phyloP scores from a whole-genome alignment of 2,888 invertebrate species.

The Caradrina kadenii region DNA sequence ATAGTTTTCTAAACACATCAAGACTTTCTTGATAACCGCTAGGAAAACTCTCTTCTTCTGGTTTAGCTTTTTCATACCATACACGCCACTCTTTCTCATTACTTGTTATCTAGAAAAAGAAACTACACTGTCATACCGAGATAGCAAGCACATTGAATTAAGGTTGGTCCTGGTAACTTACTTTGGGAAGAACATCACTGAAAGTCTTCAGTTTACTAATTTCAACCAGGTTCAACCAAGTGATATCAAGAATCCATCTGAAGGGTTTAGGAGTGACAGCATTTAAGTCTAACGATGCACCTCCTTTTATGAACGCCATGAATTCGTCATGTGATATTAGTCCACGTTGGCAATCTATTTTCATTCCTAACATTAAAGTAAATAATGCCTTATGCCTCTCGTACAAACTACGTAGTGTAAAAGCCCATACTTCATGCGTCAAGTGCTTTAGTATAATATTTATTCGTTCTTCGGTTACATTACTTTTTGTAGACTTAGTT shows the following conservation, averaged over 20 bases:
- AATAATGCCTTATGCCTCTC: conserved; percentile 98
- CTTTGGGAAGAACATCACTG: conserved; percentile 94
- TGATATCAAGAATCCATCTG: conserved; percentile 98
- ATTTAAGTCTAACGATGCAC: conserved; percentile 97
- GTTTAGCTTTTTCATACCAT: conserved; percentile 98
- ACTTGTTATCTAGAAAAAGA: conserved; percentile 91
- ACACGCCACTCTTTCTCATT: conserved; percentile 97
- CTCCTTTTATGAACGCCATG: conserved; percentile 98
- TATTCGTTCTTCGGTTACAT: conserved; percentile 96
- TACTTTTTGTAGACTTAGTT: conserved; percentile 96
- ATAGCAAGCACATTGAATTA: background rate
- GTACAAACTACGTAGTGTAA: conserved; percentile 97
- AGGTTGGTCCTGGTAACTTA: conserved; percentile 71
- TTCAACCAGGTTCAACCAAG: conserved; percentile 98
- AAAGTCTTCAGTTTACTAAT: conserved; percentile 96
- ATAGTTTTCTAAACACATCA: conserved; percentile 96
- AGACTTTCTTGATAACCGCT: conserved; percentile 96
- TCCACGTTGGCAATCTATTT: conserved; percentile 96
- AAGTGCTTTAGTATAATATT: conserved; percentile 96
- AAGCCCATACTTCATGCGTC: conserved; percentile 97
- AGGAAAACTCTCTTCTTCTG: conserved; percentile 97
- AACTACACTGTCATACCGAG: too few species aligned
- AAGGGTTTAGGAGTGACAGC: conserved; percentile 98
- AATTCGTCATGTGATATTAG: conserved; percentile 97
- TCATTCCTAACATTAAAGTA: conserved; percentile 98